Evolutionary conservation across 2,888 invertebrate genomes (phyloP).

Genomic region (Chorisops tibialis): DNA sequence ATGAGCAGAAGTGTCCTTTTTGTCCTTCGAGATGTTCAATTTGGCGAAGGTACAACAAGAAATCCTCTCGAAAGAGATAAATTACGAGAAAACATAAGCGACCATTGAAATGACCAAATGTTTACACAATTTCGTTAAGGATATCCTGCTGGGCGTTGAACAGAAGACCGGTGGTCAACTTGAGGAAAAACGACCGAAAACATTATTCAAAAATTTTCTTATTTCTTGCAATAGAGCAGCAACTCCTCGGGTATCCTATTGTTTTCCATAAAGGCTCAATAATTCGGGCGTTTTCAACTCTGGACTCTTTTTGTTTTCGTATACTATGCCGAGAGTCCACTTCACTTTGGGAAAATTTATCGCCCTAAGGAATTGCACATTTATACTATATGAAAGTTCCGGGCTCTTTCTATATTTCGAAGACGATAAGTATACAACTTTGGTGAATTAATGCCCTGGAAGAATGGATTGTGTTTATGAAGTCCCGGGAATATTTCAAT

Average conservation of each 20-base stretch:
- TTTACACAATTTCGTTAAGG: slow-evolving; percentile 36
- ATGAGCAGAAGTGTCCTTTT: slow-evolving; percentile 29
- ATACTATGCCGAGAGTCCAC: too few species aligned
- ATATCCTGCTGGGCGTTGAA: slow-evolving; percentile 24
- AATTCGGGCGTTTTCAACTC: slow-evolving; percentile 7
- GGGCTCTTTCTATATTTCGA: too few species aligned
- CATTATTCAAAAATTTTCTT: slow-evolving; percentile 8
- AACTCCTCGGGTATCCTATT: background rate
- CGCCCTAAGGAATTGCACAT: too few species aligned
- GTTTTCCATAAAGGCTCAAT: slow-evolving; percentile 23
- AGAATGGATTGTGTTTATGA: background rate
- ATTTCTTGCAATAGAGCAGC: slow-evolving; percentile 9
- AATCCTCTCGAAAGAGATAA: slow-evolving; percentile 35
- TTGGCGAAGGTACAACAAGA: slow-evolving; percentile 18
- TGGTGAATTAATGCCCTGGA: background rate
- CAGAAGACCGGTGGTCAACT: slow-evolving; percentile 19
- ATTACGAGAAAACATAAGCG: slow-evolving; percentile 37
- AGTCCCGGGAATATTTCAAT: too few species aligned
- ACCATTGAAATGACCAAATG: slow-evolving; percentile 39
- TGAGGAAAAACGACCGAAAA: slow-evolving; percentile 19
- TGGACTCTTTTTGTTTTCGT: slow-evolving; percentile 2
- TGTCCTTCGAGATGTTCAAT: background rate
- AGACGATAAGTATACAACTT: too few species aligned
- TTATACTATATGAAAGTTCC: too few species aligned
- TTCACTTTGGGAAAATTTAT: too few species aligned